Evolutionary conservation across 2,888 invertebrate genomes (phyloP).

Genomic region (Tenthredo notha): DNA sequence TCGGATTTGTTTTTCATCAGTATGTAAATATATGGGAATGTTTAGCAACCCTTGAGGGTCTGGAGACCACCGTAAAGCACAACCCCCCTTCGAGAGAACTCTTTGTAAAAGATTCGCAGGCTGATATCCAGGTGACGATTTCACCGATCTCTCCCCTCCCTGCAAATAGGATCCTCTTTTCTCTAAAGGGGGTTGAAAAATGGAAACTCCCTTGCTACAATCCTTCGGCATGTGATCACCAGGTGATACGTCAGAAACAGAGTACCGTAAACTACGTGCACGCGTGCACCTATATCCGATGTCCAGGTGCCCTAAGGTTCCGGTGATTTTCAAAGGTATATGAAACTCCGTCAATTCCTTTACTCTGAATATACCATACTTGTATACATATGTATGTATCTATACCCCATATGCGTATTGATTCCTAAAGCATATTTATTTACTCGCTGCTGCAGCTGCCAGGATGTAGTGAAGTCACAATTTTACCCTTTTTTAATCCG

Average conservation of each 20-base stretch:
- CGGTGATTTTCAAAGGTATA: slow-evolving; percentile 40
- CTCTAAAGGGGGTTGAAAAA: slow-evolving; percentile 28
- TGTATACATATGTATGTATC: not conserved
- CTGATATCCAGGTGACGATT: slow-evolving; percentile 53
- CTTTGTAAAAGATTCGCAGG: slow-evolving; percentile 44
- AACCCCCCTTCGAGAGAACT: not conserved
- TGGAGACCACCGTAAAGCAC: not conserved
- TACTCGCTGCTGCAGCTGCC: not conserved
- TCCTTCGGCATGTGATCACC: slow-evolving; percentile 51
- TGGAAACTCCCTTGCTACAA: slow-evolving; percentile 32
- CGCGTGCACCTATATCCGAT: slow-evolving; percentile 22
- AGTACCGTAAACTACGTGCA: slow-evolving; percentile 44
- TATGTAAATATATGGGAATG: not conserved
- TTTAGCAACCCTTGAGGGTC: slow-evolving; percentile 16
- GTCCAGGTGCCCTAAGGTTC: slow-evolving; percentile 47
- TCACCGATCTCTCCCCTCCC: slow-evolving; percentile 4
- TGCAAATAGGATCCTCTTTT: slow-evolving; percentile 26
- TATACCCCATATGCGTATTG: slow-evolving; percentile 19
- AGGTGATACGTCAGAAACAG: slow-evolving; percentile 39
- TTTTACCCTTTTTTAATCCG: not conserved
- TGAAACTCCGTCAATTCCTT: slow-evolving; percentile 11
- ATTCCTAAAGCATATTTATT: slow-evolving; percentile 12
- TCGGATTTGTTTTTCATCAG: not conserved
- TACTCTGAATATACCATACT: slow-evolving; percentile 13
- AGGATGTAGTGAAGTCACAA: not conserved